Evolutionary conservation across 2,113 vertebrate species (phyloP).

Genomic region (Vidua chalybeata): DNA sequence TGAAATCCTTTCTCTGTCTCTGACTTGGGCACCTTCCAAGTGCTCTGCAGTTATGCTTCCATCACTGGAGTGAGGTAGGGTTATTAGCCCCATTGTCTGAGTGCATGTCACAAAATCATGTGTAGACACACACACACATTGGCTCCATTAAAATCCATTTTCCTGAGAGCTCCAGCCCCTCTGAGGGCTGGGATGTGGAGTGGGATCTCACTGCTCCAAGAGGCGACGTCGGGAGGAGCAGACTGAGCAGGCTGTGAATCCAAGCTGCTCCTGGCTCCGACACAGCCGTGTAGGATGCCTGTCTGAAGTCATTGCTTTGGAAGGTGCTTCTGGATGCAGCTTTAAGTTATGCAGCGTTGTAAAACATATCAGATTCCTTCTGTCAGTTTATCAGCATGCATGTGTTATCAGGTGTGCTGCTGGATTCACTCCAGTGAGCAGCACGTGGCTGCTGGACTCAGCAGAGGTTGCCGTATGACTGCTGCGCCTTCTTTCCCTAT

Average conservation of each 20-base stretch:
- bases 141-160: background rate
- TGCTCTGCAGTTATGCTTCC: background rate
- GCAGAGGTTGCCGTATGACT: background rate
- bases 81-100: background rate
- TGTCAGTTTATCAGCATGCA: background rate
- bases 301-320: slow-evolving; percentile 40
- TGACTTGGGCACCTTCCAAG: background rate
- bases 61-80: background rate
- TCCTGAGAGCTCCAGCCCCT: background rate
- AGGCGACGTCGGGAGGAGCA: background rate
- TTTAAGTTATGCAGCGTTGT: background rate
- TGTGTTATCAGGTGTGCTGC: background rate
- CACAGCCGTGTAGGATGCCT: background rate
- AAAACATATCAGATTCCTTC: slow-evolving; percentile 4
- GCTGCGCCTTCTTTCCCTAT: background rate
- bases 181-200: background rate
- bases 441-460: background rate
- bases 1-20: background rate
- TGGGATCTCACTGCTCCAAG: background rate
- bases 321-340: background rate
- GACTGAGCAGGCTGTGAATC: slow-evolving; percentile 37
- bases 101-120: accelerated
- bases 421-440: background rate
- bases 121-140: accelerated
- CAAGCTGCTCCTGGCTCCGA: slow-evolving; percentile 63